Evolutionary conservation across 2,797 vertebrate species (phyloP), one percentile per base, ranked within the genome.

Genomic region (Darevskia mixta): DNA sequence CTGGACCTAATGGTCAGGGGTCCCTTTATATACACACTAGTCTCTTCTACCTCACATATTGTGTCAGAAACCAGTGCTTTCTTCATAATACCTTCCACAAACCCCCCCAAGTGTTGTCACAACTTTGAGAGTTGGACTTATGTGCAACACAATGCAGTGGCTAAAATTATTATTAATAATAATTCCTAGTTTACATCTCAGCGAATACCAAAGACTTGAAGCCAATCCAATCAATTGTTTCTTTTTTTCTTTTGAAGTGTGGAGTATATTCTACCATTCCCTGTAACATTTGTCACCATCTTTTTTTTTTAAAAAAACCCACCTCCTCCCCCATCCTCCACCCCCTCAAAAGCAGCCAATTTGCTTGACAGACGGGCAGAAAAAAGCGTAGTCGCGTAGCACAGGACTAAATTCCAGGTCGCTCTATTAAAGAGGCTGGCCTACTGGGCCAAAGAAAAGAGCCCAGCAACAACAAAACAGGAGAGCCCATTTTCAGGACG

Each of bases 401-500:
- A 35, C 4, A 85, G 64, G 27, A 87, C 23, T 55, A 82, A 32
- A 75, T 80, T 73, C 90, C 81, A 85, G 32, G 25, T 66, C 81
- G 82, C 38, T 35, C 3, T n/a, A 87, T 58, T 49, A 83, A 87
- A 83, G 23, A 55, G 32, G 35, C 32, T 67, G 20, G 32, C 79
- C 73, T 77, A 45, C 35, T 32, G 25, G 67, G 29, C 32, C 43
- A 55, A 69, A 82, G 61, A 41, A 89, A 76, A 55, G 49, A 55
- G 5, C 45, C 23, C 35, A 82, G 55, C 58, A 85, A 66, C 38
- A 87, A 61, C 71, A 77, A 49, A 80, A 7, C 10, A 29, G 75
- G n/a, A 71, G 29, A 84, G 85, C 66, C 17, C 3, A 71, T 90
- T 84, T 92, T 89, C 49, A 73, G 78, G 49, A 78, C 75, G 10